Evolutionary conservation across 2,113 vertebrate species (phyloP).

Genomic region (Bubo blakistoni): DNA sequence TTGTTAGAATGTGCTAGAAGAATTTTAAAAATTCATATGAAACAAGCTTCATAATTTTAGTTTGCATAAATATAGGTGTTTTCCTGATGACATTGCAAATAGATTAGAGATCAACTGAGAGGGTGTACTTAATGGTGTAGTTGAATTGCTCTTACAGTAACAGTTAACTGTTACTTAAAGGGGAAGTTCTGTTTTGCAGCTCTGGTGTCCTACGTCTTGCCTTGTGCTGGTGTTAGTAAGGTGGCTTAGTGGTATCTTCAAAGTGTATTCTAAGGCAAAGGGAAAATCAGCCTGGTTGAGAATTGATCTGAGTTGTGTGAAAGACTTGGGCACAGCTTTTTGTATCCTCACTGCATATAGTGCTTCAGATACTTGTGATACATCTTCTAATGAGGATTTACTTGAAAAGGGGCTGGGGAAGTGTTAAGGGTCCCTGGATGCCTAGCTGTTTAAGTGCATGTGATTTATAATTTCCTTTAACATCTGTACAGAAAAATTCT

Average conservation of each 20-base stretch:
- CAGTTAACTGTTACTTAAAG: neutral
- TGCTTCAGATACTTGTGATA: neutral
- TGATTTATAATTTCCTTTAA: neutral
- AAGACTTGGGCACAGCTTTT: neutral
- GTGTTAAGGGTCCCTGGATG: neutral
- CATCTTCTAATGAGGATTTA: neutral
- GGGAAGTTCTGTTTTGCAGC: neutral
- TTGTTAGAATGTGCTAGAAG: neutral
- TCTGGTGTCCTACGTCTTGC: neutral
- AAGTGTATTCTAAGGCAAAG: neutral
- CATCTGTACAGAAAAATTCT: neutral
- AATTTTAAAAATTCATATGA: neutral
- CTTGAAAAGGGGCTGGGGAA: neutral
- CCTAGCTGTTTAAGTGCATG: neutral
- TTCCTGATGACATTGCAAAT: neutral
- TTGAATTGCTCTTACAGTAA: neutral
- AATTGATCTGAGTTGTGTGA: neutral
- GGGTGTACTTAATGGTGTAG: neutral
- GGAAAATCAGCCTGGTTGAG: neutral
- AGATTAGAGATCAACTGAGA: neutral
- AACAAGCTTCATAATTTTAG: neutral
- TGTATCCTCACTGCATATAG: accelerated
- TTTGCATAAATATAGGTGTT: neutral
- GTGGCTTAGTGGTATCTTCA: neutral
- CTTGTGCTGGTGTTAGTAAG: neutral